Percentiles rank a stretch among this genome's conserved stretches.
Conservation (phyloP, 2,797 vertebrate species). For the Vespertilio murinus region DNA sequence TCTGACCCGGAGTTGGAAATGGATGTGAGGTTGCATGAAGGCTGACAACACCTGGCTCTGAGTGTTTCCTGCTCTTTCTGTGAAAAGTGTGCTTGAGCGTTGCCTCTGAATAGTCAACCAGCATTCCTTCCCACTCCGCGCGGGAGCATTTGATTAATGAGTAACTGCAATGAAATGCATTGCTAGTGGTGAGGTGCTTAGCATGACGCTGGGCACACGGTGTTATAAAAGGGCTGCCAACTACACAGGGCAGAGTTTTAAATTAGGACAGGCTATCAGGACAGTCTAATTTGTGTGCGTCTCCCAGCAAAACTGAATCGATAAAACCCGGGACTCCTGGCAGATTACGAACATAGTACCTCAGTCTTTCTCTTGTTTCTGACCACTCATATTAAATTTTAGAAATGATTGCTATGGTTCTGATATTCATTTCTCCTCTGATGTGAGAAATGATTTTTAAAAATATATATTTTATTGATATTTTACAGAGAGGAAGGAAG, state of each 20-base stretch:
- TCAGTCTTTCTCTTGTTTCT: background rate
- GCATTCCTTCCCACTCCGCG: background rate
- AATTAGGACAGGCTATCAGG: background rate
- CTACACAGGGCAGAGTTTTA: background rate
- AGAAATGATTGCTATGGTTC: background rate
- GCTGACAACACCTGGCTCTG: background rate
- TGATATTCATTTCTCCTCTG: background rate
- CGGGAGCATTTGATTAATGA: background rate
- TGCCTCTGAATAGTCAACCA: background rate
- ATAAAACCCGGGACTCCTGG: background rate
- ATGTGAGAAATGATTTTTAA: background rate
- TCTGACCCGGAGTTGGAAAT: constrained; percentile 32
- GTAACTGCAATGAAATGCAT: background rate
- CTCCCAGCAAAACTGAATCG: constrained; percentile 17
- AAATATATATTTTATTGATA: no score
- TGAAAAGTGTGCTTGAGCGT: background rate
- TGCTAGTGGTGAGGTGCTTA: background rate
- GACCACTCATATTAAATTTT: background rate
- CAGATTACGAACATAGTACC: background rate
- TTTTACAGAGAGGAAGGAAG: no score
- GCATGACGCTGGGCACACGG: background rate
- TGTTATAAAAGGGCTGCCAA: background rate
- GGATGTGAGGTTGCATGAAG: background rate
- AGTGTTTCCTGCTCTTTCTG: background rate
- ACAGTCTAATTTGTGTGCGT: background rate